Percentiles rank a stretch among this genome's conserved stretches.
These are phyloP conservation scores for Tangara arthus DNA, from an alignment of 2,797 vertebrate genomes.

Conservation along the genomic window DNA sequence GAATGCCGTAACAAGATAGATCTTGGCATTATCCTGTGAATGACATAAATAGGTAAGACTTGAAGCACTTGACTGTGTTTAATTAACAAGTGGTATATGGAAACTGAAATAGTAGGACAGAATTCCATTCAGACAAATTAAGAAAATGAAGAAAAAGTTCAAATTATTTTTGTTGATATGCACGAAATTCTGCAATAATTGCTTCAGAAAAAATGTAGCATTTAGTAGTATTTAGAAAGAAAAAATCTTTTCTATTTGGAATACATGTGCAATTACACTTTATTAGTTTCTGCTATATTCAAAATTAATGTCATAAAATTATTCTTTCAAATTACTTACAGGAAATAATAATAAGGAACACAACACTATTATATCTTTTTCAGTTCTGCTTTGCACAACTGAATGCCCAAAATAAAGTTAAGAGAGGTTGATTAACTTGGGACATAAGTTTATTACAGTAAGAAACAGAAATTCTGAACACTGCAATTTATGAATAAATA, in stretches of 20 bases:
- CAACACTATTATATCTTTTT: background rate
- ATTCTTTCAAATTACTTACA: background rate
- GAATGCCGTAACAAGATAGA: background rate
- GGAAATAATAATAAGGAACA: background rate
- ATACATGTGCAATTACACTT: background rate
- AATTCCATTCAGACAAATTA: background rate
- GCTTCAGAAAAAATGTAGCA: background rate
- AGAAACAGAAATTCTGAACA: background rate
- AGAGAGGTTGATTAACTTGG: background rate
- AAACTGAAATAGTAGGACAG: background rate
- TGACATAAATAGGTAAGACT: background rate
- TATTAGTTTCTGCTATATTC: background rate
- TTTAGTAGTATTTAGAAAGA: background rate
- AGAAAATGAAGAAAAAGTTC: background rate
- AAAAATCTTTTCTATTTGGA: background rate
- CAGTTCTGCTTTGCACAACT: background rate
- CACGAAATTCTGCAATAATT: background rate
- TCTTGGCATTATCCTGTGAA: background rate
- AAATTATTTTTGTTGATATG: background rate
- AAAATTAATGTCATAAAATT: background rate
- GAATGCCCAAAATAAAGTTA: background rate
- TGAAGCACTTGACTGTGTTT: background rate
- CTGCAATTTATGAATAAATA: background rate
- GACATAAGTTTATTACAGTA: background rate
- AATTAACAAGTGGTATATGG: background rate